Base-by-base conservation (phyloP, 92 coral and sea anemone genomes). In the Umimayanthus chanpuru region DNA sequence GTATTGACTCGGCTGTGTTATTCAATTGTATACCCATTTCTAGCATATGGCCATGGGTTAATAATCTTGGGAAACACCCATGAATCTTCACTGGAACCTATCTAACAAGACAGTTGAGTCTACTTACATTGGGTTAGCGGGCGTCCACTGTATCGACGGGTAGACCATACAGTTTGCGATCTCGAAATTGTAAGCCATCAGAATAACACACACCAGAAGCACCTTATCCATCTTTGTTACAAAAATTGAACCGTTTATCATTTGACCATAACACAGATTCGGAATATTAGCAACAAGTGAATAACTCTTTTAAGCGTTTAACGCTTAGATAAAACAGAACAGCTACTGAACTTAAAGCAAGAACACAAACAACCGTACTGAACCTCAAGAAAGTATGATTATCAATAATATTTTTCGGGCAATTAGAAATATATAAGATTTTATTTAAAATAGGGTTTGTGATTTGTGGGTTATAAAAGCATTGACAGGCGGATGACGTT, bases 121-220 rank as follows among this genome's bases (percentile, higher is more conserved):
- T 75, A 75, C 79, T 75, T 75, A 75, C 79, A 75, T 39, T 39
- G 79, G 79, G 49, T 75, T 75, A 9, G 79, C 39, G 26, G 79
- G 79, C 2, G 44, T 75, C 79, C 79, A 75, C 50, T 75, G 79
- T 36, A 75, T 36, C 4, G 79, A 75, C 2, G 79, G 79, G 9
- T 75, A 75, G 79, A 75, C 40, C 79, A 75, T 75, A 39, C 79
- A 36, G 47, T 43, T 18, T 75, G 79, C 41, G 6, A n/a, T 18
- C 14, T 75, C 29, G 26, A 30, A 75, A 53, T 21, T 75, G 79
- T 6, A 4, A 21, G 47, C 28, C 11, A 16, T 12, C 4, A 75
- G 44, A 15, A 75, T 75, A 25, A 8, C 68, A 38, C 79, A 75
- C 53, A 75, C 9, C 12, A 75, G n/a, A 75, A 75, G 9, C 79